A percentile compares a stretch with the other conserved stretches of the same genome.
Evolutionary conservation across 2,113 vertebrate genomes (phyloP).

Genomic region (Phasianus colchicus): DNA sequence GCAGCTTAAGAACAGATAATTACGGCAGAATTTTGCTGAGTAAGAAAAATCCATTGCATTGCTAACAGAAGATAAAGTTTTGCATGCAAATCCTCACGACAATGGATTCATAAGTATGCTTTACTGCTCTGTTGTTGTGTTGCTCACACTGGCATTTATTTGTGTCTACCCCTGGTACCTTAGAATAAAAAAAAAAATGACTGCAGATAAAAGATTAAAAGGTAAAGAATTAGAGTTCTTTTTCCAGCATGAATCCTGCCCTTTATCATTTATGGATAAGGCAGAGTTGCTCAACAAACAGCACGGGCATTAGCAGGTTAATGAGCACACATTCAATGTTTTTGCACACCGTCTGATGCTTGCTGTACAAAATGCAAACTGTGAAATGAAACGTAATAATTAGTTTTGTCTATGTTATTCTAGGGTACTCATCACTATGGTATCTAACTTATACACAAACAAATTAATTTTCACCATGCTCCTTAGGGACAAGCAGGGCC

Average conservation of each 20-base stretch:
- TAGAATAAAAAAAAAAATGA: background rate
- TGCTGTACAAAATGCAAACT: background rate
- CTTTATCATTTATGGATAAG: background rate
- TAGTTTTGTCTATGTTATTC: background rate
- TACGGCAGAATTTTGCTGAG: background rate
- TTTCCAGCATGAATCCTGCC: background rate
- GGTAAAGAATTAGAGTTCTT: background rate
- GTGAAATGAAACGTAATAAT: background rate
- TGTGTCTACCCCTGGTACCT: background rate
- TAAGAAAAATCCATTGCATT: background rate
- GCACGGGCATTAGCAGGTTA: background rate
- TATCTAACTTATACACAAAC: background rate
- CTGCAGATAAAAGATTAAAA: background rate
- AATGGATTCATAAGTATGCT: background rate
- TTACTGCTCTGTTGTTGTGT: background rate
- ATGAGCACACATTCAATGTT: background rate
- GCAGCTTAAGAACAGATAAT: background rate
- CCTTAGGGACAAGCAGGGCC: background rate
- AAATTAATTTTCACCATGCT: background rate
- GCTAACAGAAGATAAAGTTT: background rate
- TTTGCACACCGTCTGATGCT: background rate
- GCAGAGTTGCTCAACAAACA: background rate
- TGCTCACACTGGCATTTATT: background rate
- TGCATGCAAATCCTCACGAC: background rate
- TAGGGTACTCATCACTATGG: background rate